Evolutionary conservation across 2,797 vertebrate genomes (phyloP), one percentile per base, ranked within the genome.

Genomic region (Menidia menidia): DNA sequence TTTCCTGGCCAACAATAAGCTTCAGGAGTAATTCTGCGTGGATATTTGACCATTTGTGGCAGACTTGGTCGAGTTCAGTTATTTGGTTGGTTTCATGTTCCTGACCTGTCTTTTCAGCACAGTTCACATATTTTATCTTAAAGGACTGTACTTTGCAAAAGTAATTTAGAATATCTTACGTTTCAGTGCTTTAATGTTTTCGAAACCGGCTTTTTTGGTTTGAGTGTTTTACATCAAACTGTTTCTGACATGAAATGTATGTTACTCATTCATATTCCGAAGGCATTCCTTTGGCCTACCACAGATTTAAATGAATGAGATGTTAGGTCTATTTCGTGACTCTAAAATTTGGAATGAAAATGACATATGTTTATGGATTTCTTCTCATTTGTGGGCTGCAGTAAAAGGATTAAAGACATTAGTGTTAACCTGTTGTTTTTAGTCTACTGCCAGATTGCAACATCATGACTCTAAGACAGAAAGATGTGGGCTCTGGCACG

Each of bases 401-500:
- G 64, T 35, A 16, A 14, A 64, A 52, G 11, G 48, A 64, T 58
- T 58, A 11, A 31, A 50, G 4, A 30, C 45, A 81, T 60, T 50
- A 44, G 39, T 39, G 9, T 58, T 43, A 68, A 64, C 53, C 43
- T 14, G 19, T 61, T 64, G 59, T 72, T 80, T 79, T 79, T 18
- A 52, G 69, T 35, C 64, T 6, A 53, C 7, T 45, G 9, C 50
- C 69, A 67, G 19, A 60, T 66, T 71, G 54, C 9, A 45, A 16
- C 47, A 45, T 64, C 14, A 18, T 58, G 58, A 50, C 72, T 68
- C 44, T 19, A 51, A 65, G 35, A 39, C 35, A 39, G 32, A 75
- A 62, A 50, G 66, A 41, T 58, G 30, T 61, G 33, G 48, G 55
- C 64, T 79, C 33, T 44, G 47, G 32, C 14, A 57, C 1, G 16